Percentiles rank a stretch among this genome's conserved stretches.
Conservation (phyloP, 2,113 vertebrate species). For the Upupa epops region DNA sequence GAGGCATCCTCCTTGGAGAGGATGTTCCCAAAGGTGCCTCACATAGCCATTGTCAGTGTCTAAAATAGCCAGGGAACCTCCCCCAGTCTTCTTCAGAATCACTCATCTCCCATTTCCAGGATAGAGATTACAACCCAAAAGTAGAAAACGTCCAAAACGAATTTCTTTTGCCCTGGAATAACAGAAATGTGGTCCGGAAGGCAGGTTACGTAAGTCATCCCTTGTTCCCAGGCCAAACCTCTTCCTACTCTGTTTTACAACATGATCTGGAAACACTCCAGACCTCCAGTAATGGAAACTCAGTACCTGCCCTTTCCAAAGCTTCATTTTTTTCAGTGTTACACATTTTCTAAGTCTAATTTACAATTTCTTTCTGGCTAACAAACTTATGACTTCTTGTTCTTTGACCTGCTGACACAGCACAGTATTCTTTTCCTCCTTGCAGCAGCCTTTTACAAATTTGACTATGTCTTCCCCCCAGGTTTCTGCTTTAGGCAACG, state of each 20-base stretch:
- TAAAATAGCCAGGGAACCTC: neutral
- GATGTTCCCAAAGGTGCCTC: neutral
- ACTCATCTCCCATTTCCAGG: neutral
- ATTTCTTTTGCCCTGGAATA: neutral
- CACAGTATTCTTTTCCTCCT: neutral
- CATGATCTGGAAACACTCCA: neutral
- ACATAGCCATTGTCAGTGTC: neutral
- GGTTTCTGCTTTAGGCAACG: conserved; percentile 7
- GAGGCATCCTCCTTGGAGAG: neutral
- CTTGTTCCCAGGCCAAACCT: accelerated
- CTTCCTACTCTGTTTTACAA: neutral
- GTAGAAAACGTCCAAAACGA: neutral
- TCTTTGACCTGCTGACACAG: neutral
- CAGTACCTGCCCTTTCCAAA: neutral
- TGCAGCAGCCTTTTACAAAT: neutral
- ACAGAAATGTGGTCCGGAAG: neutral
- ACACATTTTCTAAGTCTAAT: neutral
- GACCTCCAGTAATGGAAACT: neutral
- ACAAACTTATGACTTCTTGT: neutral
- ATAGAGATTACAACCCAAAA: neutral
- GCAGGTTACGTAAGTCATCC: neutral
- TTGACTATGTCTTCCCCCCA: neutral
- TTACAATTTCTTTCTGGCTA: neutral
- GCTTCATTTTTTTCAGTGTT: neutral
- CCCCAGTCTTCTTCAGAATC: neutral